Conservation (phyloP, 2,888 invertebrate genomes). For the Ormia ochracea region DNA sequence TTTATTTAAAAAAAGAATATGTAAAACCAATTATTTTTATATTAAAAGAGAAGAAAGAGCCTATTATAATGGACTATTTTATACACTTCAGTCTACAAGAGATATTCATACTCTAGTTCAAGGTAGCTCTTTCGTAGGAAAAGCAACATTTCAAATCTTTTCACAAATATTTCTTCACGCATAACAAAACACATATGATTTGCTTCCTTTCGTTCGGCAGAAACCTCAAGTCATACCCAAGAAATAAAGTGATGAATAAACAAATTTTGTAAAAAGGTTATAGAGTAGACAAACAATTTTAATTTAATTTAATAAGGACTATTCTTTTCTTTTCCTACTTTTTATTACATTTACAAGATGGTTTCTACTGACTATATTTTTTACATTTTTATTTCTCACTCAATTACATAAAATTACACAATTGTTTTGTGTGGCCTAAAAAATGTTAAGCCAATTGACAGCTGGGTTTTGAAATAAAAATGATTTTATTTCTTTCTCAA, state of each 20-base stretch:
- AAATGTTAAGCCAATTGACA: background rate
- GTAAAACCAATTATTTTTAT: no score
- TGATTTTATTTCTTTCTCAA: no score
- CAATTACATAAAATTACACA: background rate
- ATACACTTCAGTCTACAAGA: no score
- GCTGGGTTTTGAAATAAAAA: conserved; percentile 3
- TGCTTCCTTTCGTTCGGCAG: background rate
- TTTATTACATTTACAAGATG: background rate
- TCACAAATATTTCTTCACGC: no score
- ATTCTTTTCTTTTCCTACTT: background rate
- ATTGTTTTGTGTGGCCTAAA: no score
- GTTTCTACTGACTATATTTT: background rate
- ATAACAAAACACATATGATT: no score
- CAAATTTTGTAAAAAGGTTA: conserved; percentile 20
- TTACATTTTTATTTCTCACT: background rate
- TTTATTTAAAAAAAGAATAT: no score
- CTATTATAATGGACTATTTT: no score
- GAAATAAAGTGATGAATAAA: background rate
- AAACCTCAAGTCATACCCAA: background rate
- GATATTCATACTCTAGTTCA: no score
- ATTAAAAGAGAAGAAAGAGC: no score
- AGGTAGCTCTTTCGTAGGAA: no score
- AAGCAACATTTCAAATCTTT: no score
- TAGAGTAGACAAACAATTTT: conserved; percentile 52
- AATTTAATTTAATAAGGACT: conserved; percentile 37